Evolutionary conservation across 2,797 vertebrate genomes (phyloP), one percentile per base, ranked within the genome.

Genomic region (Pempheris klunzingeri): DNA sequence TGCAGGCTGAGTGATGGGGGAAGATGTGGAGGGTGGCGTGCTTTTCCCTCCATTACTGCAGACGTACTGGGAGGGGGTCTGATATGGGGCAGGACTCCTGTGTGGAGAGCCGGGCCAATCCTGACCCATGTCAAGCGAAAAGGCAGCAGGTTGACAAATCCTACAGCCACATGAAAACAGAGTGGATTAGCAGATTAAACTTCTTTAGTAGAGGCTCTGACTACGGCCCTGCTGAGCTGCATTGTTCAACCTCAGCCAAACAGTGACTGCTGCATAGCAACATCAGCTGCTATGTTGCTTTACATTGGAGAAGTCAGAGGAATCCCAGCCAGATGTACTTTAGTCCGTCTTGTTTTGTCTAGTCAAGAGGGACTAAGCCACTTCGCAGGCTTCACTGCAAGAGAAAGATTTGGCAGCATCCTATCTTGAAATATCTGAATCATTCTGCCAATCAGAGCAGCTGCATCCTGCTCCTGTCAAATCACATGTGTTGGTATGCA

Each of bases 111-210:
- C 9, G 0, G 73, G 74, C 75, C 76, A 74, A 75, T 86, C 80
- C 85, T 86, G 83, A 89, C 84, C 83, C 74, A 80, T 81, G 90
- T 88, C 90, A 89, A 92, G 81, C 54, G 54, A 83, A 87, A 84
- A 92, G 82, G 76, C 87, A 88, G 71, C 77, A 49, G 85, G 73
- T 83, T 85, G 88, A 92, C 85, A 91, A 92, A 93, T 86, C 83
- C 75, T 85, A 28, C 83, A 86, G 44, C 84, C 81, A 90, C 91
- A 91, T 92, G 90, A 92, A 93, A 93, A 93, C 84, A 91, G 61
- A 74, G 68, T 69, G 87, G 88, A 92, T 93, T 90, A 93, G 86
- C 92, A 90, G 92, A 90, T 93, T 86, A 90, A 64, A 80, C 73
- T 22, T 87, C 77, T 83, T 88, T 62, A 70, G 49, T 55, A 32